Base-by-base conservation (phyloP, 2,797 vertebrate species). In the Eremophila alpestris region DNA sequence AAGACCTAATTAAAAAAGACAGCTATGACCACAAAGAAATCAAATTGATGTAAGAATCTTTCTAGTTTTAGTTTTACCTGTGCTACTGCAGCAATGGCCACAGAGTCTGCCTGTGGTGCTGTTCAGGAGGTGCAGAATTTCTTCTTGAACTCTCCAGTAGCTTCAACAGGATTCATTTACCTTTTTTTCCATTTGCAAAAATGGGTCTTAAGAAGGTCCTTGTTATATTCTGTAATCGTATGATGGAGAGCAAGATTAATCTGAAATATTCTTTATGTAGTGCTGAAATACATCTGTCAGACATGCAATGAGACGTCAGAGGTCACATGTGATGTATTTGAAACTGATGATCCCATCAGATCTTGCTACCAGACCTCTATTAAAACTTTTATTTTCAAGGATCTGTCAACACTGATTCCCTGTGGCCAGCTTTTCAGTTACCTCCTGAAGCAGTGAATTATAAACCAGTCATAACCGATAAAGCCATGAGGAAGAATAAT, bases 231-330 rank as follows among this genome's bases (percentile, higher is more conserved):
- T 81, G 40, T 91, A 94, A 96, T 93, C n/a, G 43, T 89, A 63
- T 79, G 36, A 84, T 13, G 36, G 97, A 95, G 62, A 85, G 30
- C 30, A 95, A 95, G 46, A 54, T 79, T 93, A 75, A 93, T 88
- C 59, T 93, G 70, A 93, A 96, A 83, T 85, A 92, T 77, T 94
- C 68, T 67, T 71, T 93, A 74, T 80, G 48, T 38, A 63, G 18
- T 81, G 54, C 55, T 81, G 91, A 95, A 90, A 73, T 85, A 87
- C 30, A 48, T 95, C 56, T 97, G 77, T 90, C 83, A 92, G 56
- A 85, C 49, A 90, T 38, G 58, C 40, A n/a, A 45, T 11, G 16
- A 68, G 34, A 79, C 32, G 78, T 85, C 70, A 96, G 20, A 63
- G 40, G 64, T 94, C 74, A 81, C 16, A 60, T 26, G 38, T 80